phyloP scores from a whole-genome alignment of 2,888 invertebrate species.

The Agonum fuliginosum region DNA sequence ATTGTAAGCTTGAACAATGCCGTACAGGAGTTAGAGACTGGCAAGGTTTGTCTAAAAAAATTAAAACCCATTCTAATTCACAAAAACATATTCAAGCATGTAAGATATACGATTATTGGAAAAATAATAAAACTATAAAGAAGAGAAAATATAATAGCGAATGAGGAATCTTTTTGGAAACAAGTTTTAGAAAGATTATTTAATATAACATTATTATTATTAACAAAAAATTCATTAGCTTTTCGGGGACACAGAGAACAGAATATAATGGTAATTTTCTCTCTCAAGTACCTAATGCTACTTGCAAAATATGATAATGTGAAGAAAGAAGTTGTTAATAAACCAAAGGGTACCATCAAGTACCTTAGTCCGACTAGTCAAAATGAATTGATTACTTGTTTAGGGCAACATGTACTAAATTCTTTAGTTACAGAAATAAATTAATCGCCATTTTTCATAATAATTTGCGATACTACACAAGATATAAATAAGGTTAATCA shows the following conservation, averaged over 20 bases:
- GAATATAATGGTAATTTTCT: slow-evolving; percentile 64
- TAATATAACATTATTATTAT: neutral
- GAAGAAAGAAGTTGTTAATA: slow-evolving; percentile 64
- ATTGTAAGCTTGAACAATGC: slow-evolving; percentile 1
- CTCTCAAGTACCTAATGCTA: slow-evolving; percentile 63
- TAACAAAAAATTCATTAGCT: slow-evolving; percentile 46
- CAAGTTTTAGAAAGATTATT: slow-evolving; percentile 8
- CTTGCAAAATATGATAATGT: slow-evolving; percentile 64
- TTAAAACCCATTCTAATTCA: neutral
- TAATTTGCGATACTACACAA: slow-evolving; percentile 64
- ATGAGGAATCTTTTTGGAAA: neutral
- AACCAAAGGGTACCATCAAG: slow-evolving; percentile 63
- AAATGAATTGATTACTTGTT: neutral
- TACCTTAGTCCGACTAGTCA: slow-evolving; percentile 63
- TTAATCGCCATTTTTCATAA: slow-evolving; percentile 47
- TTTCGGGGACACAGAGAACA: slow-evolving; percentile 61
- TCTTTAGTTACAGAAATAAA: slow-evolving; percentile 45
- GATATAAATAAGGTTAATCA: neutral
- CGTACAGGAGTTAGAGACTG: neutral
- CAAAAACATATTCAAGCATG: neutral
- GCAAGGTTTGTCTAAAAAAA: slow-evolving; percentile 2
- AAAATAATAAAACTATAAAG: neutral
- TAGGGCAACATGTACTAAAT: neutral
- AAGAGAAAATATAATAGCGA: neutral
- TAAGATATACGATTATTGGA: neutral